Conservation (phyloP, 2,888 invertebrate species). For the Ennomos quercinarius region DNA sequence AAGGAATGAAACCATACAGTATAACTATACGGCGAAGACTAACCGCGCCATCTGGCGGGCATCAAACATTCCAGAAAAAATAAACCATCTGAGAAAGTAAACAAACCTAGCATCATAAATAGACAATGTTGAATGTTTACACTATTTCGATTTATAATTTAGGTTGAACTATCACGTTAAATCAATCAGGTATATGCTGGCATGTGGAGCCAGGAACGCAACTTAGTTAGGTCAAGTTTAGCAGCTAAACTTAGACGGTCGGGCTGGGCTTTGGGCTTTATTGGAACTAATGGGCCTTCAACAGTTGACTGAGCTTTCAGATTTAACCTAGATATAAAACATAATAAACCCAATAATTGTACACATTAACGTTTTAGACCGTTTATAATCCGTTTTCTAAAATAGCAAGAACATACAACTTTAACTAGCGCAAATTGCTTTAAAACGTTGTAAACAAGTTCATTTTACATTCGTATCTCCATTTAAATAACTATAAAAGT, state of each 20-base stretch:
- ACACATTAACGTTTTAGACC: not conserved
- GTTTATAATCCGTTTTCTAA: constrained; percentile 3
- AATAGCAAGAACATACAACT: not conserved
- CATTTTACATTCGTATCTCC: constrained; percentile 30
- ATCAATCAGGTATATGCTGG: constrained; percentile 19
- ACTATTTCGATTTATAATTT: constrained; percentile 35
- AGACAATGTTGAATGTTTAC: constrained; percentile 64
- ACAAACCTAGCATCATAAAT: constrained; percentile 74
- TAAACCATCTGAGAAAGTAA: constrained; percentile 78
- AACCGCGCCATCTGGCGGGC: constrained; percentile 78
- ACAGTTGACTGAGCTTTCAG: constrained; percentile 6
- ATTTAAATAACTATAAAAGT: constrained; percentile 44
- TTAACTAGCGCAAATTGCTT: constrained; percentile 20
- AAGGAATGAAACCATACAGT: constrained; percentile 73
- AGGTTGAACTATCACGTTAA: constrained; percentile 23
- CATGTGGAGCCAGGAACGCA: constrained; percentile 14
- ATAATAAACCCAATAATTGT: not conserved
- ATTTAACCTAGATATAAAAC: not conserved
- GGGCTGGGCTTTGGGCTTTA: not conserved
- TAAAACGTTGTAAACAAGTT: constrained; percentile 28
- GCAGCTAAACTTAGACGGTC: constrained; percentile 6
- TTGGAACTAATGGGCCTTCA: constrained; percentile 9
- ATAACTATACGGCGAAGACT: constrained; percentile 62
- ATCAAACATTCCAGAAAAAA: constrained; percentile 78
- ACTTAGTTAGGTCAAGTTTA: constrained; percentile 32